phyloP scores from a whole-genome alignment of 2,113 vertebrate species.

The Protobothrops flavoviridis region DNA sequence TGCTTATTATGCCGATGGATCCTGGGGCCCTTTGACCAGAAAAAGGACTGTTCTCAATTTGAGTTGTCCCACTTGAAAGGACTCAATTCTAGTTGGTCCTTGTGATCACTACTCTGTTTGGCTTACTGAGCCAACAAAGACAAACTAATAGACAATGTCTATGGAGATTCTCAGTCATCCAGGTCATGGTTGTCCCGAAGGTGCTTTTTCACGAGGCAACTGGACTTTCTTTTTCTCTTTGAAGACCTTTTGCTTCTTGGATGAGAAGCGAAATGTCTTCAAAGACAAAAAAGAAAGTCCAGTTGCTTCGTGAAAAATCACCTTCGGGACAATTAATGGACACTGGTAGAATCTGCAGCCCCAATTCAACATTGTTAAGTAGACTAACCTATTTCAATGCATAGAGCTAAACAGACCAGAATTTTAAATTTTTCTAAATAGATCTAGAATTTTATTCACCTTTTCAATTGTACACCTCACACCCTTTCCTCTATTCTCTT shows the following conservation, averaged over 20 bases:
- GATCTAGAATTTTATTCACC: not conserved
- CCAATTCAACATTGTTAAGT: not conserved
- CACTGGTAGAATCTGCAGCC: not conserved
- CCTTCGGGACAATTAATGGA: not conserved
- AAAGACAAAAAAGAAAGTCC: too few relatives aligned
- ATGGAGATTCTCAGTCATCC: too few relatives aligned
- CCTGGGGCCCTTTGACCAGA: not conserved
- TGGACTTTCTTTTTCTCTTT: too few relatives aligned
- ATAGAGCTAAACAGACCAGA: not conserved
- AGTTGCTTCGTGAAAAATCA: too few relatives aligned
- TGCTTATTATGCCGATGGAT: not conserved
- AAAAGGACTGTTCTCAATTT: not conserved
- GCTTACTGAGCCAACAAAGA: not conserved
- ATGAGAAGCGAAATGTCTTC: too few relatives aligned
- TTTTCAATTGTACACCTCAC: not conserved
- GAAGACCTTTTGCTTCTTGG: too few relatives aligned
- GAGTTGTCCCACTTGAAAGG: not conserved
- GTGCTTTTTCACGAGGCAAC: too few relatives aligned
- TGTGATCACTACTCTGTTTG: not conserved
- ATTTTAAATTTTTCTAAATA: too few relatives aligned
- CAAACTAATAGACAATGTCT: too few relatives aligned
- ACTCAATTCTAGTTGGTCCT: not conserved
- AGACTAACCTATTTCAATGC: not conserved
- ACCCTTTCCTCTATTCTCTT: not conserved
- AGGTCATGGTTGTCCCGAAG: too few relatives aligned